Evolutionary conservation across 2,888 invertebrate genomes (phyloP), one percentile per base, ranked within the genome.

Genomic region (Caenorhabditis sp.): DNA sequence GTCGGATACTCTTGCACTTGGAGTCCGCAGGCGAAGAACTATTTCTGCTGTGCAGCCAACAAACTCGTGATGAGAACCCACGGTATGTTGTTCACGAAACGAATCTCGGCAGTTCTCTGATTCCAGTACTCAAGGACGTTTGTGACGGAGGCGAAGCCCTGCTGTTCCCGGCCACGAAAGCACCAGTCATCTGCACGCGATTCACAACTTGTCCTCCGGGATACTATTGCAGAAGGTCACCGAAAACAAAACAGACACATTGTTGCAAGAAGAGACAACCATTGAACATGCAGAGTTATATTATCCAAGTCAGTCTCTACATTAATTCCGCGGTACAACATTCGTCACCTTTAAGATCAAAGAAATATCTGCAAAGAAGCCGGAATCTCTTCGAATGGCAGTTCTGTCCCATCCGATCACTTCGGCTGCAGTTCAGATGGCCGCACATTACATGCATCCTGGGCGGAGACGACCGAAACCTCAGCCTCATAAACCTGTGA

Each of bases 41-140:
- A 84, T 55, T 80, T 81, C 77, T 84, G 84, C 52, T 84, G 84
- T 48, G 68, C 79, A 11, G 48, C 71, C 2, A 63, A 63, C 24
- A 71, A 52, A 22, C n/a, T 66, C 26, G 58, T 63, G 1, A 61
- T 76, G 55, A 74, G 62, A 39, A 75, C 72, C 15, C 43, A 70
- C 56, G 75, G 80, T 80, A 13, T 27, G 61, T 46, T 24, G 24
- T 27, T 26, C 15, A 13, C 7, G 20, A 39, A 9, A 17, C 11
- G 22, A 8, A 5, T 35, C 5, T 13, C n/a, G 26, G 13, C 26
- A 8, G 13, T 24, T 35, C 26, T 43, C 15, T 45, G 41, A 32
- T 56, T 79, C 17, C 74, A 80, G 78, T 77, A 3, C 39, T 72
- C 13, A 73, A 72, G 41, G 78, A 83, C 24, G 76, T 76, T 9